Base-by-base conservation (phyloP, 2,888 invertebrate species). In the Taenaris catops region DNA sequence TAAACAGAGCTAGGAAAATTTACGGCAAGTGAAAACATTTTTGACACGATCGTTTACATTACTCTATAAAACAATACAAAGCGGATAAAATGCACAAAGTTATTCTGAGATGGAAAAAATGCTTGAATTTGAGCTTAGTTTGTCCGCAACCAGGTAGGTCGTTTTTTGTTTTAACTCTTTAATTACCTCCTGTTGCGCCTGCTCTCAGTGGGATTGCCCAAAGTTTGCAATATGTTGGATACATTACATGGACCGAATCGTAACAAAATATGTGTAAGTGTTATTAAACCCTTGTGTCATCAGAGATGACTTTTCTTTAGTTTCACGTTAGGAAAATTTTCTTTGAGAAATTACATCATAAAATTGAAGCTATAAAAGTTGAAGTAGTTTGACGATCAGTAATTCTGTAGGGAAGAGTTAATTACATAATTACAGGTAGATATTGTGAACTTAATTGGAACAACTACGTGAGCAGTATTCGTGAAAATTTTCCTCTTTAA, bases 111-210 rank as follows among this genome's bases (percentile, higher is more conserved):
- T n/a, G n/a, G n/a, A n/a, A n/a, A n/a, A n/a, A n/a, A n/a, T n/a
- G n/a, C n/a, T n/a, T n/a, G n/a, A n/a, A n/a, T 26, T 17, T 10
- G 11, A 11, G 19, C 28, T 11, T 19, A 19, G 10, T 28, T 17
- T 25, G 6, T 3, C 38, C 38, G 29, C 38, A 31, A 38, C 19
- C 2, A n/a, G 3, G 41, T 37, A 37, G 28, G 40, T 32, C 31
- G 20, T 29, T 24, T 19, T 21, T 19, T 32, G 38, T 42, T 42
- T 42, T 42, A 38, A 38, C 38, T 42, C 42, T 42, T 42, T 35
- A 38, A 42, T 39, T 34, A 38, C 28, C 42, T 24, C 32, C 27
- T 32, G 38, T 38, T 25, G 42, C 39, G 35, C 35, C 42, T 42
- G 42, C 25, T 42, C 34, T 32, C 34, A 23, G 17, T 27, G 27